Evolutionary conservation across 2,113 vertebrate genomes (phyloP).

Genomic region (Gasterosteus aculeatus): DNA sequence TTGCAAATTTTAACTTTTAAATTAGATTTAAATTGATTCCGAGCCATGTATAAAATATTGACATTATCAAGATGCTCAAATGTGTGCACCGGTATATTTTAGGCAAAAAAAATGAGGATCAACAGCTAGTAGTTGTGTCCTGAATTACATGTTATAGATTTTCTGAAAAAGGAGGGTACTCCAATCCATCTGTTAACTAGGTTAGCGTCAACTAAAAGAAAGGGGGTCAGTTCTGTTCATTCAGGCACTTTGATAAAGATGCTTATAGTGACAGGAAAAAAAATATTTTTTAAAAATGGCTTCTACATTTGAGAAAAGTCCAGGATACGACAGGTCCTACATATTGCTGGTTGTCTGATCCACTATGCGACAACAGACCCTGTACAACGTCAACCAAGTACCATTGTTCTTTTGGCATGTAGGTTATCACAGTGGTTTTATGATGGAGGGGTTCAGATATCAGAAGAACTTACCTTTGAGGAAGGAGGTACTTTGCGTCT

Average conservation of each 20-base stretch:
- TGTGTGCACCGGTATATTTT: background rate
- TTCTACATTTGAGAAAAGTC: no score
- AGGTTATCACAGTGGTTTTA: background rate
- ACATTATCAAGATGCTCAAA: background rate
- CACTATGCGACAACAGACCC: background rate
- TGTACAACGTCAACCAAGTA: background rate
- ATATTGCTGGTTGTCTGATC: background rate
- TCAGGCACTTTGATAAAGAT: no score
- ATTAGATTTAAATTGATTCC: background rate
- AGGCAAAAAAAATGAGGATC: background rate
- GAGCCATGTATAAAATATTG: background rate
- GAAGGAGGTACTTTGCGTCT: slow-evolving; percentile 87
- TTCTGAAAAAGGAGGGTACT: background rate
- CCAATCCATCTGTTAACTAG: no score
- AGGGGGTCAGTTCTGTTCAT: no score
- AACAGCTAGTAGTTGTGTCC: background rate
- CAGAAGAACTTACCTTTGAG: slow-evolving; percentile 85
- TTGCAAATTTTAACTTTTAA: background rate
- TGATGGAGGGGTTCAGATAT: background rate
- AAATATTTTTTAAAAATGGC: no score
- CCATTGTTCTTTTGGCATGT: background rate
- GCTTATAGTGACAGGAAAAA: no score
- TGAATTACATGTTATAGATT: background rate
- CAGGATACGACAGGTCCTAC: background rate
- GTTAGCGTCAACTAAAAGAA: no score